phyloP scores from a whole-genome alignment of 2,113 vertebrate species.

The Tyto alba region DNA sequence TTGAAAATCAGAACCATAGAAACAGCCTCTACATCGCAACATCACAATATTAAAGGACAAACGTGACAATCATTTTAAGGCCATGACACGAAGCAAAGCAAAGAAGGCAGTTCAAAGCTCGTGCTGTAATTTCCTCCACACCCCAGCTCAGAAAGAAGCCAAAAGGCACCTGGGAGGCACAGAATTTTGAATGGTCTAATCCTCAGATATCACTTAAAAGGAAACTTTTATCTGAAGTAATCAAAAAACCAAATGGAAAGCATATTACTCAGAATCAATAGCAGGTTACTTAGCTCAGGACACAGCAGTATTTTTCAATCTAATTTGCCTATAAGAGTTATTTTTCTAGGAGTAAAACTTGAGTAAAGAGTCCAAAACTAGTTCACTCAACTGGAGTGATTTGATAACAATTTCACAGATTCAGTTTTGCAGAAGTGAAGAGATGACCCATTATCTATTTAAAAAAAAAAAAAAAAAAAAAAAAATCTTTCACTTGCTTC shows the following conservation, averaged over 20 bases:
- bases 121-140: neutral
- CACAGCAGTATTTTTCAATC: neutral
- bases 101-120: slow-evolving; percentile 13
- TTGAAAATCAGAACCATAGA: neutral
- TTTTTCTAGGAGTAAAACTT: neutral
- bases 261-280: neutral
- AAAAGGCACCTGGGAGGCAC: slow-evolving; percentile 26
- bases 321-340: neutral
- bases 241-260: neutral
- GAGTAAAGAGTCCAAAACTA: neutral
- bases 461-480: no score
- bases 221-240: neutral
- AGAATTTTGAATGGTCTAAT: neutral
- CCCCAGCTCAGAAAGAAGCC: slow-evolving; percentile 6
- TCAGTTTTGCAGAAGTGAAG: neutral
- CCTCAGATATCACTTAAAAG: neutral
- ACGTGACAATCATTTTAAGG: neutral
- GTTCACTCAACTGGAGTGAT: neutral
- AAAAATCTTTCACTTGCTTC: neutral
- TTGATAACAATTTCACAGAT: neutral
- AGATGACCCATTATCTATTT: neutral
- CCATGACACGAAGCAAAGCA: slow-evolving; percentile 5
- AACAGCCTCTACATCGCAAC: neutral
- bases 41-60: neutral
- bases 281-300: neutral